A percentile compares a stretch with the other conserved stretches of the same genome.
These are phyloP conservation scores for Piscicola geometra DNA, from an alignment of 2,888 invertebrate species.

Conservation along the genomic window DNA sequence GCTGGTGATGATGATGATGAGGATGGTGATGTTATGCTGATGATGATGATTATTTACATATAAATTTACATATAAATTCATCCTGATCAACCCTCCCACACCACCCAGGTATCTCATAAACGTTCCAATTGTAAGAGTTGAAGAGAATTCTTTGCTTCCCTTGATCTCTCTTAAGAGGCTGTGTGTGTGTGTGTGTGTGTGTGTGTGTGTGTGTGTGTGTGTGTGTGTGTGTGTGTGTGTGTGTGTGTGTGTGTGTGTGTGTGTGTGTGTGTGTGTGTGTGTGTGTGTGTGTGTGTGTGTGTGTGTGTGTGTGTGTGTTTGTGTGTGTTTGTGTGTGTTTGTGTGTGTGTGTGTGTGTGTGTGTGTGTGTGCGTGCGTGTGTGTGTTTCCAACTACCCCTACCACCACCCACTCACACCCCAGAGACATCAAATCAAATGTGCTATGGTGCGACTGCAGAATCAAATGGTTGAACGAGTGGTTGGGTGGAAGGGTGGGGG, in stretches of 20 bases:
- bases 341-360: neutral
- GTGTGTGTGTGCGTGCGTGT: too few relatives aligned
- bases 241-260: neutral
- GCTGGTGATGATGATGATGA: constrained; percentile 17
- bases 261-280: neutral
- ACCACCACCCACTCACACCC: neutral
- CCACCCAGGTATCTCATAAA: neutral
- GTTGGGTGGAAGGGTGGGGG: too few relatives aligned
- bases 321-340: neutral
- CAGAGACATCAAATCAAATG: neutral
- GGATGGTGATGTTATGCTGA: constrained; percentile 15
- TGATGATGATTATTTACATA: constrained; percentile 15
- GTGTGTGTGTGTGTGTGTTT: neutral
- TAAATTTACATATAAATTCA: too few relatives aligned
- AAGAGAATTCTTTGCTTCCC: neutral
- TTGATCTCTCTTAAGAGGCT: neutral
- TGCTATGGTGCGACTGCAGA: neutral
- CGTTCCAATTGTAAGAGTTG: neutral
- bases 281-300: neutral
- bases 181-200: neutral
- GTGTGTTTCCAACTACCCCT: too few relatives aligned
- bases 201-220: neutral
- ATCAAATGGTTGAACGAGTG: neutral
- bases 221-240: neutral
- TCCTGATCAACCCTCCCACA: too few relatives aligned